Evolutionary conservation across 2,888 invertebrate genomes (phyloP), one percentile per base, ranked within the genome.

Genomic region (Cactoblastis cactorum): DNA sequence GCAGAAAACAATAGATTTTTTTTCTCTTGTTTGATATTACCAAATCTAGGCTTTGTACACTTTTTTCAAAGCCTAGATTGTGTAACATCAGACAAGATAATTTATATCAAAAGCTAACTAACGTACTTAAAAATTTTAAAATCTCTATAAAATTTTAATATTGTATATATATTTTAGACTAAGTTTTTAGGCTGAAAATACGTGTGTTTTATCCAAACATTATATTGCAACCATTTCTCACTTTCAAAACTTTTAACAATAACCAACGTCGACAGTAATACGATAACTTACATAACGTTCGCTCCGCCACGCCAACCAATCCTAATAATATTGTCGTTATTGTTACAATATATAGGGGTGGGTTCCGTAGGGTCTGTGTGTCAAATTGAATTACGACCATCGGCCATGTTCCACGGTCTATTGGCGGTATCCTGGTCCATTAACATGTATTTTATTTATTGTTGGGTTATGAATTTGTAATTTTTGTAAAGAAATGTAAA

Each of bases 291-390:
- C 22, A 32, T 43, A 43, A 43, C 28, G 43, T 32, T 41, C 8
- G 15, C 6, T 14, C 34, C 34, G 6, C 5, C 4, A 4, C 14
- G 28, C 17, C 43, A 43, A 24, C 32, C 15, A 43, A 28, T 43
- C 28, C 43, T 43, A 43, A 43, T 24, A 43, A 43, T 32, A 43
- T 43, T 43, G 43, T 43, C 43, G 28, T 43, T 43, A 43, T 43
- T 43, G 28, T 43, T 32, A 43, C 43, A 28, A 28, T 43, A 43
- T 43, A 43, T 43, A 43, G 43, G 43, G 43, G 43, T 43, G 28
- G 43, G 15, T 8, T n/a, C 22, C 14, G 41, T 24, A 15, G 28
- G 43, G 43, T 43, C 17, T n/a, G n/a, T n/a, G 37, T 41, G 41
- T 32, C 43, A 43, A 43, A 43, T 43, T 43, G 43, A 43, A 43